phyloP scores from a whole-genome alignment of 2,113 vertebrate species.

The Garra rufa region DNA sequence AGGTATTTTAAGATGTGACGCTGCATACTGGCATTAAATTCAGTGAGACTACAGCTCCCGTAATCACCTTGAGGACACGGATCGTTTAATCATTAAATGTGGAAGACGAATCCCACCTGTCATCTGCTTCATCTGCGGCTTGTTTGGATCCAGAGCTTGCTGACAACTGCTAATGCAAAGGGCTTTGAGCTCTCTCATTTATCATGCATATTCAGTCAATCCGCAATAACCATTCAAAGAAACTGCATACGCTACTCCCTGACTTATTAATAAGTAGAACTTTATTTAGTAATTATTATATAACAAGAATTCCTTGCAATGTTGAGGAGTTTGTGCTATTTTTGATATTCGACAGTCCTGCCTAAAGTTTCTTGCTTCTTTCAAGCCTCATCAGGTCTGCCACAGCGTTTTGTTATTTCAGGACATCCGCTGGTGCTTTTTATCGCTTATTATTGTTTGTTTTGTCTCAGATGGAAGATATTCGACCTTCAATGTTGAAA shows the following conservation, averaged over 20 bases:
- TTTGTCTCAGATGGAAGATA: not conserved
- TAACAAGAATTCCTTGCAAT: not conserved
- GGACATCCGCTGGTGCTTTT: not conserved
- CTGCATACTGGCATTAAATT: not conserved
- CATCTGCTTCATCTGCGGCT: not conserved
- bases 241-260: not conserved
- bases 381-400: not conserved
- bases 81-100: conserved; percentile 8
- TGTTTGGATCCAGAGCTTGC: not conserved
- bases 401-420: not conserved
- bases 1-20: not conserved
- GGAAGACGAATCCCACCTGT: conserved; percentile 10
- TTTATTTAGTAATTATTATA: not conserved
- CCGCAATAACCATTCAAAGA: not conserved
- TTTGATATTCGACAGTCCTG: not conserved
- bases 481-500: not conserved
- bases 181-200: not conserved
- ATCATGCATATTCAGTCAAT: not conserved
- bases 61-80: not conserved
- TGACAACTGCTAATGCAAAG: conserved; percentile 14
- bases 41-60: not conserved
- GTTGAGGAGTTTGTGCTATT: conserved; percentile 36
- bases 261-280: not conserved
- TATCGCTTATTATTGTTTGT: not conserved
- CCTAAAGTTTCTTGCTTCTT: conserved; percentile 54